Evolutionary conservation across 2,113 vertebrate species (phyloP).

Genomic region (Clarias batrachus): DNA sequence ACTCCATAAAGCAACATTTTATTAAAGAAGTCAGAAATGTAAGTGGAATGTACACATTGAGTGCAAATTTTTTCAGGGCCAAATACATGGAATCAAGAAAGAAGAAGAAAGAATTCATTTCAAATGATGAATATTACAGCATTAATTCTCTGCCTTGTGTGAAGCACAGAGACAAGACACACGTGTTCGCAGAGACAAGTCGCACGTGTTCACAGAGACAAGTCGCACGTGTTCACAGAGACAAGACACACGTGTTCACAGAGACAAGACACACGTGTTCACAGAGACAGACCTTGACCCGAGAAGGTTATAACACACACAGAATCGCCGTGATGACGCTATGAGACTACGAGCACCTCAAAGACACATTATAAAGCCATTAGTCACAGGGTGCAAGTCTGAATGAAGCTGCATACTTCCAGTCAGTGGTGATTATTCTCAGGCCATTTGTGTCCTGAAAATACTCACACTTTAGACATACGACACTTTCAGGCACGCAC

Average conservation of each 20-base stretch:
- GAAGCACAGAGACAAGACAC: slow-evolving; percentile 56
- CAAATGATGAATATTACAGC: slow-evolving; percentile 59
- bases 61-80: neutral
- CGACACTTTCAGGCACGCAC: slow-evolving; percentile 54
- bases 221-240: slow-evolving; percentile 75
- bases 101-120: slow-evolving; percentile 8
- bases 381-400: slow-evolving; percentile 74
- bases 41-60: slow-evolving; percentile 17
- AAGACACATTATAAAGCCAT: slow-evolving; percentile 74
- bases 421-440: slow-evolving; percentile 78
- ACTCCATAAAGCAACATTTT: neutral
- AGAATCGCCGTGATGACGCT: slow-evolving; percentile 74
- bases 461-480: no score
- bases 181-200: slow-evolving; percentile 74
- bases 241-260: slow-evolving; percentile 68
- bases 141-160: slow-evolving; percentile 63
- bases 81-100: slow-evolving; percentile 34
- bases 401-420: slow-evolving; percentile 78
- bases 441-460: slow-evolving; percentile 62
- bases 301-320: slow-evolving; percentile 70
- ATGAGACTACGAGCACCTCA: slow-evolving; percentile 62
- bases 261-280: slow-evolving; percentile 69
- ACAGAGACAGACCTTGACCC: slow-evolving; percentile 69
- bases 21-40: slow-evolving; percentile 28
- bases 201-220: neutral